A percentile compares a stretch with the other conserved stretches of the same genome.
These are phyloP conservation scores for Athalia cordata DNA, from an alignment of 2,888 invertebrate genomes.

Conservation along the genomic window DNA sequence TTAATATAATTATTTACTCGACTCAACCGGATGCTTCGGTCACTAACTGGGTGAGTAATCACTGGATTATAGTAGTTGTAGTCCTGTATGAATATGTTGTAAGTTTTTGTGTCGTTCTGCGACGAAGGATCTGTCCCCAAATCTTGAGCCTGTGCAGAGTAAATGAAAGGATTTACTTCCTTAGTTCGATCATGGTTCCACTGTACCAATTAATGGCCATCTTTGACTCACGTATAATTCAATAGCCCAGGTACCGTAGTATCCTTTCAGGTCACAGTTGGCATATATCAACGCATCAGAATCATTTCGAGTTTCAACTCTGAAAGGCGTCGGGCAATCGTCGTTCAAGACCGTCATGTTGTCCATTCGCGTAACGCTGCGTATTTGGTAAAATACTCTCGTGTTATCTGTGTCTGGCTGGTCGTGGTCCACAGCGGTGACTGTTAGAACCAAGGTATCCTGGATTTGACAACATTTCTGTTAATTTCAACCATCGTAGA, in stretches of 20 bases:
- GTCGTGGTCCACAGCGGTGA: constrained; percentile 76
- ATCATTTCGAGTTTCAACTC: constrained; percentile 62
- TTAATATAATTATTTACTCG: constrained; percentile 41
- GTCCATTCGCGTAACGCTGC: constrained; percentile 62
- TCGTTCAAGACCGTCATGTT: constrained; percentile 45
- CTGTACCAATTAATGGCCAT: not conserved
- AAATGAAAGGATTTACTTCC: not conserved
- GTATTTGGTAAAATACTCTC: constrained; percentile 75
- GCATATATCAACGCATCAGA: constrained; percentile 74
- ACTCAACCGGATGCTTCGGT: constrained; percentile 50
- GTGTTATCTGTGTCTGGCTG: constrained; percentile 76
- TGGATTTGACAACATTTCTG: constrained; percentile 52
- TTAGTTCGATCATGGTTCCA: no score
- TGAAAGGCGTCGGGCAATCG: constrained; percentile 51
- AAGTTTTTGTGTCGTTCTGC: constrained; percentile 69
- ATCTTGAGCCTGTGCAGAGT: constrained; percentile 75
- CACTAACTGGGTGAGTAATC: constrained; percentile 75
- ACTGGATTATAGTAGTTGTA: constrained; percentile 78
- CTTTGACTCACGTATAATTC: constrained; percentile 73
- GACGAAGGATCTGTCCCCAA: constrained; percentile 73
- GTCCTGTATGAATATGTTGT: constrained; percentile 75
- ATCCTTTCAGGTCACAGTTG: constrained; percentile 73
- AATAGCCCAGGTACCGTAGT: constrained; percentile 77
- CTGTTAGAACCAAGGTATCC: constrained; percentile 64
- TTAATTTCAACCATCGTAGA: not conserved